A percentile compares a stretch with the other conserved stretches of the same genome.
phyloP scores from a whole-genome alignment of 2,113 vertebrate species.

The Sphaerodactylus townsendi region DNA sequence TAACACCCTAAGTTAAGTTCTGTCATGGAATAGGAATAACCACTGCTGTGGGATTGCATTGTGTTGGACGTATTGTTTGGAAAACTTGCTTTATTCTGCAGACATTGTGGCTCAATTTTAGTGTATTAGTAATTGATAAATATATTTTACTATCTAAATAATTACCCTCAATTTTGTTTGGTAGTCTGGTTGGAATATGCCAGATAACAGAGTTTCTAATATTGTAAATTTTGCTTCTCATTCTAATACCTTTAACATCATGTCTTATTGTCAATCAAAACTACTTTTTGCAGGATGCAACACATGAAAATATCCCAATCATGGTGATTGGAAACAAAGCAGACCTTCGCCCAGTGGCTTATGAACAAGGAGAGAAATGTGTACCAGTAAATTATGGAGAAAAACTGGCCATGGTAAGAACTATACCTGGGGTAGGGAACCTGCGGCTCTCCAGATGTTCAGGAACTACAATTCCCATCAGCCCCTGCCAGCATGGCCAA shows the following conservation, averaged over 20 bases:
- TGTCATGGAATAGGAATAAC: neutral
- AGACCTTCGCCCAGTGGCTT: slow-evolving; percentile 81
- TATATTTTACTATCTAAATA: neutral
- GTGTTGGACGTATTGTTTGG: neutral
- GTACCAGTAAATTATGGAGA: slow-evolving; percentile 87
- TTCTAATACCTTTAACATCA: neutral
- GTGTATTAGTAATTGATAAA: neutral
- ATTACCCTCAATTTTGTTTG: neutral
- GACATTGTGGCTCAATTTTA: neutral
- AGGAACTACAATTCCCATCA: too few species aligned
- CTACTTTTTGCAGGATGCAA: slow-evolving; percentile 79
- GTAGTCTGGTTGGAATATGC: neutral
- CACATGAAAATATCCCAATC: slow-evolving; percentile 86
- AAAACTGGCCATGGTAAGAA: slow-evolving; percentile 93
- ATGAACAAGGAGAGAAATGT: slow-evolving; percentile 75
- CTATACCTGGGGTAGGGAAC: too few species aligned
- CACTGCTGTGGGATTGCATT: too few species aligned
- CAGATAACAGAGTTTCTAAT: rapidly evolving
- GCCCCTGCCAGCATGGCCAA: too few species aligned
- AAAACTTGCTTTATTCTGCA: neutral
- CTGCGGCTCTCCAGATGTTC: too few species aligned
- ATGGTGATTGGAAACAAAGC: slow-evolving; percentile 97
- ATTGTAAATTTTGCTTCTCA: neutral
- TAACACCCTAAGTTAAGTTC: too few species aligned
- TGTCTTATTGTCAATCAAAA: neutral